Conservation (phyloP, 2,888 invertebrate species). For the Andrena chrysosceles region DNA sequence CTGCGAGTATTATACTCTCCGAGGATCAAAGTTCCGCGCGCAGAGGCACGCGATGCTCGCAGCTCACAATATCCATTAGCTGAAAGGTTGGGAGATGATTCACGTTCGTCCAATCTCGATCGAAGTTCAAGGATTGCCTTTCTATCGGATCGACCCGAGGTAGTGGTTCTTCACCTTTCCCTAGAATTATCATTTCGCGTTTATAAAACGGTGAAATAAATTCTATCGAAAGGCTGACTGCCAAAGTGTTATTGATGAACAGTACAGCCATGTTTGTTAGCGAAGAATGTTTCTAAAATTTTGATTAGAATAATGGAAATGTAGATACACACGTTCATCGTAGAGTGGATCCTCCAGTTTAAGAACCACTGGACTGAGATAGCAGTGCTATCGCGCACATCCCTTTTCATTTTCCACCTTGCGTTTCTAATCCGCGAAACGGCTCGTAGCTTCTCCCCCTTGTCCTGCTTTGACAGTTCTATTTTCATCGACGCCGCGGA, state of each 20-base stretch:
- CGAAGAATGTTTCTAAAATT: too few relatives aligned
- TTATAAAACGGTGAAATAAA: too few relatives aligned
- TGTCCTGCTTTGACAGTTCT: conserved; percentile 61
- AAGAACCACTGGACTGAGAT: conserved; percentile 1
- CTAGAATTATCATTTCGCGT: too few relatives aligned
- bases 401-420: conserved; percentile 10
- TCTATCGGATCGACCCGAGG: too few relatives aligned
- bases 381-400: conserved; percentile 23
- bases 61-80: conserved; percentile 59
- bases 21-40: background rate
- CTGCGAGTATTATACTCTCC: conserved; percentile 15
- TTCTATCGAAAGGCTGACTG: too few relatives aligned
- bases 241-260: too few relatives aligned
- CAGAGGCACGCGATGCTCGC: conserved; percentile 29
- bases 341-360: too few relatives aligned
- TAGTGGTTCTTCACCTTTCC: too few relatives aligned
- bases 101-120: conserved; percentile 43
- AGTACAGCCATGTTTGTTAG: too few relatives aligned
- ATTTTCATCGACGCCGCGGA: conserved; percentile 66
- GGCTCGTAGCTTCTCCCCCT: conserved; percentile 9
- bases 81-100: conserved; percentile 10
- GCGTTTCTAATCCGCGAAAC: conserved; percentile 39
- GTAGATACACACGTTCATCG: too few relatives aligned
- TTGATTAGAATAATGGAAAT: too few relatives aligned
- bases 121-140: background rate